These are phyloP conservation scores for Shinisaurus crocodilurus DNA, from an alignment of 2,113 vertebrate genomes.

Conservation along the genomic window DNA sequence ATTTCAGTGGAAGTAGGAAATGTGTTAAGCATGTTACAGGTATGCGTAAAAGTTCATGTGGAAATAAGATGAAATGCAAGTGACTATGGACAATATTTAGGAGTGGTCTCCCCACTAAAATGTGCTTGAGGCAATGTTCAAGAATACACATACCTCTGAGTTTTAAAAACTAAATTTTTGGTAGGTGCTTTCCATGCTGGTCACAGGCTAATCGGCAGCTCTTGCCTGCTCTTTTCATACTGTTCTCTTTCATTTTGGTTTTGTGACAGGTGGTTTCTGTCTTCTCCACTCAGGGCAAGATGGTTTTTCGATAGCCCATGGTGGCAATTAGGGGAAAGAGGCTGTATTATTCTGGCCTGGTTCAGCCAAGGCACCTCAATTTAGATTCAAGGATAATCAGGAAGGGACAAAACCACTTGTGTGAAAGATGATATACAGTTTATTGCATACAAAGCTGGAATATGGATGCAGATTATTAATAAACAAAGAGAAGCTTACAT, in stretches of 20 bases:
- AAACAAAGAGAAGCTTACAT: too few relatives aligned
- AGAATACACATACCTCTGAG: not conserved
- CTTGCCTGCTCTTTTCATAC: not conserved
- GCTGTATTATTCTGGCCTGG: too few relatives aligned
- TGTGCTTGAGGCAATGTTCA: not conserved
- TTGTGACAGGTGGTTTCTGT: not conserved
- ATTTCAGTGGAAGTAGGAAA: not conserved
- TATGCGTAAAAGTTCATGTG: not conserved
- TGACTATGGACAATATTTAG: not conserved
- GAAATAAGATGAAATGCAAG: not conserved
- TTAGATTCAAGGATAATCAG: too few relatives aligned
- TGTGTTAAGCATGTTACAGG: too few relatives aligned
- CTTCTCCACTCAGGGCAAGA: not conserved
- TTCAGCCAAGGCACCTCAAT: too few relatives aligned
- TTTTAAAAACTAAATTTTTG: not conserved
- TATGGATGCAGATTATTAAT: too few relatives aligned
- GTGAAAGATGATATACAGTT: too few relatives aligned
- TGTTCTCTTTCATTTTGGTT: not conserved
- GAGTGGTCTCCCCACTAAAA: not conserved
- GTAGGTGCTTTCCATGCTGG: not conserved
- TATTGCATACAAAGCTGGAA: too few relatives aligned
- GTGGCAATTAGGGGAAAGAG: not conserved
- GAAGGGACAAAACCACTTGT: too few relatives aligned
- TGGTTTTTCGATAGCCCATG: not conserved
- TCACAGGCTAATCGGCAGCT: not conserved